Evolutionary conservation across 1,140 invertebrate species (phyloP).

Genomic region (Panagrolaimus sp.): DNA sequence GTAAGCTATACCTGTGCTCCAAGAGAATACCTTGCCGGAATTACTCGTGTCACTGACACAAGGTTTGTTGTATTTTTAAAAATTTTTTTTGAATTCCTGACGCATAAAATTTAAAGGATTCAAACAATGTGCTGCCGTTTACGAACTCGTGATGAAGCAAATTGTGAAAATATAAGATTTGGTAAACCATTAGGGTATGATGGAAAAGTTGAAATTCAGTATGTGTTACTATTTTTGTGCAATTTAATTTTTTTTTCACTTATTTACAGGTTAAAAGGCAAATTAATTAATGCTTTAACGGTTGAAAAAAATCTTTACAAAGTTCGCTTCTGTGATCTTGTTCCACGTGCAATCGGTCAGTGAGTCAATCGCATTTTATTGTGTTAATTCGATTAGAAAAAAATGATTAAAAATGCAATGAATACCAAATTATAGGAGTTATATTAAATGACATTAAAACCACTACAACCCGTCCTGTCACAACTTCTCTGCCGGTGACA

Average conservation of each 20-base stretch:
- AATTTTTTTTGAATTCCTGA: neutral
- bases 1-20: constrained; percentile 40
- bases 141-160: constrained; percentile 49
- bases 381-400: constrained; percentile 11
- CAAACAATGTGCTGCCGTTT: constrained; percentile 55
- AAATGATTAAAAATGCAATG: neutral
- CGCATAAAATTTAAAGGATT: constrained; percentile 43
- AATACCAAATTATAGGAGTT: constrained; percentile 6
- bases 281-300: constrained; percentile 40
- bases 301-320: constrained; percentile 39
- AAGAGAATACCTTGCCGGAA: constrained; percentile 55
- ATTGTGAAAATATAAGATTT: constrained; percentile 45
- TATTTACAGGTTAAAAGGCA: constrained; percentile 35
- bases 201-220: constrained; percentile 51
- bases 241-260: constrained; percentile 15
- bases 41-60: constrained; percentile 54
- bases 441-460: constrained; percentile 22
- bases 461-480: constrained; percentile 20
- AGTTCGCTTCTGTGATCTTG: constrained; percentile 47
- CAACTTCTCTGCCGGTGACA: constrained; percentile 22
- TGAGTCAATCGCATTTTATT: neutral
- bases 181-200: constrained; percentile 51
- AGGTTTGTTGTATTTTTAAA: constrained; percentile 38
- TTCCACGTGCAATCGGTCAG: constrained; percentile 39
- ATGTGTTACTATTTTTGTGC: constrained; percentile 3